phyloP scores from a whole-genome alignment of 2,888 invertebrate genomes.

The Phytoseiulus persimilis region DNA sequence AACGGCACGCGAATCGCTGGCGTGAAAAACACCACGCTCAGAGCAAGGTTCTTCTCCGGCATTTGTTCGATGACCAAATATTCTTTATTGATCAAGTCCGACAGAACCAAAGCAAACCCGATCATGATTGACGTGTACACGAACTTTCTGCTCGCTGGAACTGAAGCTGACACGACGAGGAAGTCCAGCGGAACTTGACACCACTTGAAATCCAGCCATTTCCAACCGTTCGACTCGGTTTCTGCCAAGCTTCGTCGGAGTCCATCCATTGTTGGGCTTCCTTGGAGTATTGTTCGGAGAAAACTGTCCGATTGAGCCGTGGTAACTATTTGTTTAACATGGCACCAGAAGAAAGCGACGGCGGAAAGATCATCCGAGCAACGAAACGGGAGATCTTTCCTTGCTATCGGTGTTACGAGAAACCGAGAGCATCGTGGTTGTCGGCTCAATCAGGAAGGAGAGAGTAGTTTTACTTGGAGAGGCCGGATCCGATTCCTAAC shows the following conservation, averaged over 20 bases:
- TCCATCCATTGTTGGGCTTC: too few relatives aligned
- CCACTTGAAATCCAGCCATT: background rate
- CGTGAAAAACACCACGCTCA: slow-evolving; percentile 30
- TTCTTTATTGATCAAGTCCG: slow-evolving; percentile 30
- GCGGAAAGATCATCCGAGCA: too few relatives aligned
- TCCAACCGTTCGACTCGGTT: background rate
- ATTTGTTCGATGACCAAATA: background rate
- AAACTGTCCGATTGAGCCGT: too few relatives aligned
- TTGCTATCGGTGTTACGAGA: too few relatives aligned
- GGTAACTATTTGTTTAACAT: too few relatives aligned
- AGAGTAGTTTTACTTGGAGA: background rate
- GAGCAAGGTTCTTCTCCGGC: slow-evolving; percentile 10
- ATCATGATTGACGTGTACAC: background rate
- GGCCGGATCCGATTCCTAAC: background rate
- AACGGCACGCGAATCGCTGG: slow-evolving; percentile 24
- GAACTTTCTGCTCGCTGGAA: background rate
- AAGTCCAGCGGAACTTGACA: background rate
- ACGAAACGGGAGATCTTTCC: too few relatives aligned
- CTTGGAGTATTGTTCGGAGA: too few relatives aligned
- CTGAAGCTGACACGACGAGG: background rate
- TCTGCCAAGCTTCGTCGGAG: background rate
- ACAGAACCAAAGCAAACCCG: background rate
- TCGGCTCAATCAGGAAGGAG: background rate
- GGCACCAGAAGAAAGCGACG: too few relatives aligned
- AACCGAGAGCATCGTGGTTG: background rate